Conservation (phyloP, 35 echinoderm and acorn worm genomes). For the Heliocidaris erythrogramma region DNA sequence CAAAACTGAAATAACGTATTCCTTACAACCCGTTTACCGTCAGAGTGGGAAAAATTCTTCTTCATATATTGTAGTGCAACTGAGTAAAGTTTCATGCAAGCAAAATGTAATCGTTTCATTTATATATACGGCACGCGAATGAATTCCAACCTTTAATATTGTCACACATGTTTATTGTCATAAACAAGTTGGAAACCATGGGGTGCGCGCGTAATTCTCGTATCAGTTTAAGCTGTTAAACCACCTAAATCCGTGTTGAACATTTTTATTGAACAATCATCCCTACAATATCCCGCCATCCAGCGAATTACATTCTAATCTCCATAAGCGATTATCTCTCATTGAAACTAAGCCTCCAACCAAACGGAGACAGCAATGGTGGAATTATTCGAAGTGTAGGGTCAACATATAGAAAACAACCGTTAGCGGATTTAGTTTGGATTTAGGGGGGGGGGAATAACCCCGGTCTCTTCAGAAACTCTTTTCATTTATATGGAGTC, state of each 20-base stretch:
- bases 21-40: no score
- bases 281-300: neutral
- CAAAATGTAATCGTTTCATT: no score
- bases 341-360: slow-evolving; percentile 11
- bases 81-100: no score
- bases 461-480: slow-evolving; percentile 26
- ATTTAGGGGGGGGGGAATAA: slow-evolving; percentile 31
- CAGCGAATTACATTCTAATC: slow-evolving; percentile 5
- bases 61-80: no score
- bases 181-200: neutral
- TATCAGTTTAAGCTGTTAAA: neutral
- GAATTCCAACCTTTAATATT: neutral
- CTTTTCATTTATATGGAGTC: slow-evolving; percentile 31
- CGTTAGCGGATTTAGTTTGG: slow-evolving; percentile 17
- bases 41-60: no score
- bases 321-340: slow-evolving; percentile 15
- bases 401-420: slow-evolving; percentile 32
- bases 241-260: neutral
- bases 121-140: neutral
- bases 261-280: neutral
- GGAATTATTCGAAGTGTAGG: neutral
- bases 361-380: neutral
- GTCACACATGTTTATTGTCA: neutral
- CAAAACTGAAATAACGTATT: no score
- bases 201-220: neutral